Evolutionary conservation across 2,888 invertebrate genomes (phyloP).

Genomic region (Congeria kusceri): DNA sequence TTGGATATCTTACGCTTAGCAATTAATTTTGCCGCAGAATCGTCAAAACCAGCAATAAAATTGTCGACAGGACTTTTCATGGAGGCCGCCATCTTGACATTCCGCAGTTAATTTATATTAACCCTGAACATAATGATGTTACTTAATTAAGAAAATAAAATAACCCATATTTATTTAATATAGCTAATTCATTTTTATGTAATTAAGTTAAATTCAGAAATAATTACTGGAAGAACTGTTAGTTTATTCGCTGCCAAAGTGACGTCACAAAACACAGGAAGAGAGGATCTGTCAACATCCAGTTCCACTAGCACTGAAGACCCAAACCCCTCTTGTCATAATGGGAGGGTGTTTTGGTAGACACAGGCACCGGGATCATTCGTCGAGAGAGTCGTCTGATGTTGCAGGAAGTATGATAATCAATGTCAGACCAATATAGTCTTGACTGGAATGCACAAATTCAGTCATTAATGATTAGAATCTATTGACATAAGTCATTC

Average conservation of each 20-base stretch:
- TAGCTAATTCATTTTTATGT: no score
- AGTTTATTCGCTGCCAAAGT: background rate
- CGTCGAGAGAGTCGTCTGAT: constrained; percentile 83
- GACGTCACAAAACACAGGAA: constrained; percentile 37
- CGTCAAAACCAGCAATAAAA: constrained; percentile 60
- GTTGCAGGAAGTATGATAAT: constrained; percentile 76
- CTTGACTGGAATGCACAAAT: no score
- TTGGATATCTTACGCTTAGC: constrained; percentile 34
- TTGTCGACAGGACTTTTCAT: constrained; percentile 60
- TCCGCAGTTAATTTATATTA: constrained; percentile 10
- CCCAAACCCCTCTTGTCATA: constrained; percentile 46
- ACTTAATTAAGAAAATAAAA: background rate
- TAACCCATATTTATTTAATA: background rate
- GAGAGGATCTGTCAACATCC: constrained; percentile 47
- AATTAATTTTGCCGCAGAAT: constrained; percentile 49
- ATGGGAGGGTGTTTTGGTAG: constrained; percentile 85
- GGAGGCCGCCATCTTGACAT: constrained; percentile 75
- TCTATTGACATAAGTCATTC: no score
- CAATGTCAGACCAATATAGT: background rate
- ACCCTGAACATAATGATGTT: background rate
- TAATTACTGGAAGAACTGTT: no score
- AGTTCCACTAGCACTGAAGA: background rate
- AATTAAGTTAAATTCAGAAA: no score
- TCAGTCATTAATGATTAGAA: no score
- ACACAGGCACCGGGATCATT: constrained; percentile 81